These are phyloP conservation scores for Drosophila albomicans DNA, from an alignment of 1,140 invertebrate species.

Conservation along the genomic window DNA sequence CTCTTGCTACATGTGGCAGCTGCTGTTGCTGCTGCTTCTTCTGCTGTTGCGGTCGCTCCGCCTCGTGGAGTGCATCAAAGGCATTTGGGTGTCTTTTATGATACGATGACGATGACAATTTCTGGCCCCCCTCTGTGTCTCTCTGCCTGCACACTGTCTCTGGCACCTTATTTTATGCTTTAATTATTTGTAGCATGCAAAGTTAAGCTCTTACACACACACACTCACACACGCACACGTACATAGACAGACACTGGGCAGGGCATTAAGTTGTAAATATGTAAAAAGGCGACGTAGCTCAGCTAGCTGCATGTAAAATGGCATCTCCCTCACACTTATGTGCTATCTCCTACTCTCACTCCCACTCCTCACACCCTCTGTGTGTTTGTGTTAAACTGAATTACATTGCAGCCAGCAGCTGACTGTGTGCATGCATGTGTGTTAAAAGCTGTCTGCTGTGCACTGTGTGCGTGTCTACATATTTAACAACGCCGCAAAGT, in stretches of 20 bases:
- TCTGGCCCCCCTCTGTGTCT: conserved; percentile 55
- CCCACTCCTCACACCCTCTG: neutral
- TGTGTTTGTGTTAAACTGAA: conserved; percentile 24
- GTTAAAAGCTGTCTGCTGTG: conserved; percentile 21
- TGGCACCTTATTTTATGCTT: conserved; percentile 70
- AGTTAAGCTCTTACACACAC: conserved; percentile 58
- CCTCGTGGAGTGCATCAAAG: conserved; percentile 59
- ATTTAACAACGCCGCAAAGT: conserved; percentile 76
- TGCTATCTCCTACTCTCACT: neutral
- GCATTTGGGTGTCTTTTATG: conserved; percentile 58
- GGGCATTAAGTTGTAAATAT: conserved; percentile 80
- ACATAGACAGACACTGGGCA: conserved; percentile 41
- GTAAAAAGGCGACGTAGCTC: conserved; percentile 50
- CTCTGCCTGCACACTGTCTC: neutral
- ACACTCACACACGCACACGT: conserved; percentile 14
- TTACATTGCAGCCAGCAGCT: conserved; percentile 69
- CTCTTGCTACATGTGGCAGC: conserved; percentile 50
- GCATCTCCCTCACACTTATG: conserved; percentile 16
- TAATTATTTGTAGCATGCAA: conserved; percentile 81
- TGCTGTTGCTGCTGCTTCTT: conserved; percentile 4
- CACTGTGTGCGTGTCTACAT: conserved; percentile 55
- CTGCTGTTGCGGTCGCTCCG: conserved; percentile 19
- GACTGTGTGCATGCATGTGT: conserved; percentile 38
- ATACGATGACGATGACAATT: conserved; percentile 50
- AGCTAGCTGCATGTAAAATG: conserved; percentile 37